phyloP scores from a whole-genome alignment of 2,888 invertebrate genomes.

The Lobophora halterata region DNA sequence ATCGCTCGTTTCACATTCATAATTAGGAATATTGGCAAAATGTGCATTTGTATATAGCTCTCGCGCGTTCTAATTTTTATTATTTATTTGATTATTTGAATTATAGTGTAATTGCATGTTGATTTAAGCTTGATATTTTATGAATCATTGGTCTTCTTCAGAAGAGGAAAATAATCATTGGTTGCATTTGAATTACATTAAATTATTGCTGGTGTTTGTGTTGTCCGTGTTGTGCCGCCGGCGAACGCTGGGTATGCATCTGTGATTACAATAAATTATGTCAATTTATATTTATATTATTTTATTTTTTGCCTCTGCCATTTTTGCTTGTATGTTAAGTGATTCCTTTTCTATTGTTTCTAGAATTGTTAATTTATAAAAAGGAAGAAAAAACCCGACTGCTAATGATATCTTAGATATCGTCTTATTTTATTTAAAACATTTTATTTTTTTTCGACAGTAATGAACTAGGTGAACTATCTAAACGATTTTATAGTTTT shows the following conservation, averaged over 20 bases:
- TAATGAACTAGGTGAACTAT: too few relatives aligned
- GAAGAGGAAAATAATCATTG: too few relatives aligned
- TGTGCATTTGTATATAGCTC: slow-evolving; percentile 73
- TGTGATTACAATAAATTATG: slow-evolving; percentile 75
- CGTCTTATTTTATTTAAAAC: too few relatives aligned
- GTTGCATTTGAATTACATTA: slow-evolving; percentile 43
- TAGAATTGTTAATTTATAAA: slow-evolving; percentile 16
- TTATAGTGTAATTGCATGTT: slow-evolving; percentile 36
- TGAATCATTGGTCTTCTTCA: slow-evolving; percentile 35
- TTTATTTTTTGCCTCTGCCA: slow-evolving; percentile 31
- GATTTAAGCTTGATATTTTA: slow-evolving; percentile 38
- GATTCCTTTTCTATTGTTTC: slow-evolving; percentile 5
- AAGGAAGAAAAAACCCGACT: too few relatives aligned
- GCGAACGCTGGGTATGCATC: slow-evolving; percentile 47
- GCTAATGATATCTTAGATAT: too few relatives aligned
- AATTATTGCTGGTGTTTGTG: slow-evolving; percentile 38
- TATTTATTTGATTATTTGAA: slow-evolving; percentile 46
- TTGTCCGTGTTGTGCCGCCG: slow-evolving; percentile 34
- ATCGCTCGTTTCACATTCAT: slow-evolving; percentile 48
- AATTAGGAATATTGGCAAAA: slow-evolving; percentile 61
- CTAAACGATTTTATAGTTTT: too few relatives aligned
- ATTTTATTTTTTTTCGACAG: too few relatives aligned
- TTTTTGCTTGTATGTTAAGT: slow-evolving; percentile 1
- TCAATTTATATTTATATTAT: slow-evolving; percentile 53
- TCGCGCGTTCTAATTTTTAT: slow-evolving; percentile 59